Conservation (phyloP, 1,140 invertebrate genomes). For the Calosoma granatense region DNA sequence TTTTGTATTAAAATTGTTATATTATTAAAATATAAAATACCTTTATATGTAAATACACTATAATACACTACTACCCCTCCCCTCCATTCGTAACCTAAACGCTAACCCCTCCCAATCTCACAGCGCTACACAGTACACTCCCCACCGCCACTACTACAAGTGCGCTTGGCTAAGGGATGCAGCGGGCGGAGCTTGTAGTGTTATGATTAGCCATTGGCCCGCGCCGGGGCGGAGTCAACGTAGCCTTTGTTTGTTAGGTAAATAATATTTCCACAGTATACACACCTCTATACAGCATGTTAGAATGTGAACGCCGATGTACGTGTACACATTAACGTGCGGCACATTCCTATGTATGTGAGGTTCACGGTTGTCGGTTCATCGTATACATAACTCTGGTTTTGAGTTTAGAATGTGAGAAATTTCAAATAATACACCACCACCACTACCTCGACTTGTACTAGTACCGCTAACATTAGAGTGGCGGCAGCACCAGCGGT, state of each 20-base stretch:
- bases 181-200: conserved; percentile 20
- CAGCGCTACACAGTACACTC: too few relatives aligned
- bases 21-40: too few relatives aligned
- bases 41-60: too few relatives aligned
- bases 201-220: conserved; percentile 33
- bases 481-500: too few relatives aligned
- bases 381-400: conserved; percentile 30
- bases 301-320: conserved; percentile 24
- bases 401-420: conserved; percentile 29
- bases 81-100: too few relatives aligned
- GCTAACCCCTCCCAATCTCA: too few relatives aligned
- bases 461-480: too few relatives aligned
- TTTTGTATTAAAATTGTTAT: too few relatives aligned
- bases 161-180: conserved; percentile 10
- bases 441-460: too few relatives aligned
- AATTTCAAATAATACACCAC: background rate
- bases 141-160: background rate
- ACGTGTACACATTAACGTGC: background rate
- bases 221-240: conserved; percentile 28
- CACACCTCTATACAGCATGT: conserved; percentile 31
- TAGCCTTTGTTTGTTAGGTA: conserved; percentile 33
- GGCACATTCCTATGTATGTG: conserved; percentile 20
- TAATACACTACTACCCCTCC: background rate
- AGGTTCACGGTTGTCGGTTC: conserved; percentile 18
- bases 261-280: conserved; percentile 37